Percentiles rank a stretch among this genome's conserved stretches.
Evolutionary conservation across 2,113 vertebrate species (phyloP).

Genomic region (Atlantisia rogersi): DNA sequence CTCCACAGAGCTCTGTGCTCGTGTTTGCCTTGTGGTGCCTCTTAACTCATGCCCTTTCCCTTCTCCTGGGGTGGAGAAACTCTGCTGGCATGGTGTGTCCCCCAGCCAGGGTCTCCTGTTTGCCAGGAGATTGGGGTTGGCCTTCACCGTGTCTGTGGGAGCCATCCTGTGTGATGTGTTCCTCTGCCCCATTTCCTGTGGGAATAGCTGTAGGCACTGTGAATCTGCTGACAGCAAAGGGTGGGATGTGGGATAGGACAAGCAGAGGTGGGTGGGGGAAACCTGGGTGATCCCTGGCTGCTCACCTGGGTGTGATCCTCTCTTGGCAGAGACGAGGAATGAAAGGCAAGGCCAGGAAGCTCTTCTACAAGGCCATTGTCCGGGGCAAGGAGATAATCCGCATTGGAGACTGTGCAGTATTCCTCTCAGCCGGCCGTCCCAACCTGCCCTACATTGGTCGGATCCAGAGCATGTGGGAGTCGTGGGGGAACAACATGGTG

Average conservation of each 20-base stretch:
- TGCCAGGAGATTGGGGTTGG: background rate
- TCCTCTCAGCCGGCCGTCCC: slow-evolving; percentile 94
- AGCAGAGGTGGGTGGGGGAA: too few species aligned
- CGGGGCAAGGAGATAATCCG: slow-evolving; percentile 97
- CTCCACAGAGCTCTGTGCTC: rapidly evolving
- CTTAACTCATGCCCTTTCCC: background rate
- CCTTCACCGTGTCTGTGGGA: background rate
- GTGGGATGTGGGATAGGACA: rapidly evolving
- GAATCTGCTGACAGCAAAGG: background rate
- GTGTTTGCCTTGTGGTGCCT: background rate
- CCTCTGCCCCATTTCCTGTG: rapidly evolving
- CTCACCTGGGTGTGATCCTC: background rate
- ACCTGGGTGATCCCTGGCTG: background rate
- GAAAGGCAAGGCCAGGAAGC: slow-evolving; percentile 98
- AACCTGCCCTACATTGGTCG: slow-evolving; percentile 97
- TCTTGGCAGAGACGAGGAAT: slow-evolving; percentile 90
- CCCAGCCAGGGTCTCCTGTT: background rate
- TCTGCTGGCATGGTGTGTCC: rapidly evolving
- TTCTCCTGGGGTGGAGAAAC: background rate
- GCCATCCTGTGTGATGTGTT: rapidly evolving
- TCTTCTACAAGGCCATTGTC: slow-evolving; percentile 98
- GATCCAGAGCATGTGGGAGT: slow-evolving; percentile 99
- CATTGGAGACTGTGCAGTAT: slow-evolving; percentile 96
- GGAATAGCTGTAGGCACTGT: background rate
- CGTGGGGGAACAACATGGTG: slow-evolving; percentile 99